Conservation (phyloP, 1,140 invertebrate genomes). For the Drosophila pectinifera region DNA sequence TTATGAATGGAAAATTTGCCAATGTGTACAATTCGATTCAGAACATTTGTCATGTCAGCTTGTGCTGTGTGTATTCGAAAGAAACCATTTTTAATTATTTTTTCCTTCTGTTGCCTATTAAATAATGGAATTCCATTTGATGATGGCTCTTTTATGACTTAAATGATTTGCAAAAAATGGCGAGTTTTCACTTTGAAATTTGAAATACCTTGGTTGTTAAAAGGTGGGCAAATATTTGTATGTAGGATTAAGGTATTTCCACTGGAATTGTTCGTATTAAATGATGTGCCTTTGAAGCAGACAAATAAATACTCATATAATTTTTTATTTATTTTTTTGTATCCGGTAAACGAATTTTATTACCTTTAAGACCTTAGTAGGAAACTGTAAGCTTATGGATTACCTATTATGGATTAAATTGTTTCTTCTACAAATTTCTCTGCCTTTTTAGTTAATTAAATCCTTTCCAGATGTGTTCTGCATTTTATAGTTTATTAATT, state of each 20-base stretch:
- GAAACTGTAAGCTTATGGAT: too few species aligned
- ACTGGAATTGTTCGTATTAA: conserved; percentile 5
- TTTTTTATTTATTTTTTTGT: neutral
- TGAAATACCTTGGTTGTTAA: neutral
- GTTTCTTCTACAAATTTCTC: too few species aligned
- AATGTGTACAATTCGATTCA: conserved; percentile 20
- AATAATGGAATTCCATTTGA: conserved; percentile 21
- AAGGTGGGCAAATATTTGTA: conserved; percentile 2
- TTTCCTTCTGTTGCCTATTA: conserved; percentile 4
- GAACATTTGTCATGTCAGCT: conserved; percentile 24
- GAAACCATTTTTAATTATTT: conserved; percentile 31
- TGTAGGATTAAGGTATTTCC: neutral
- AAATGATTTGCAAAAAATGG: neutral
- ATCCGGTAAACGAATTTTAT: neutral
- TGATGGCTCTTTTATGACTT: neutral
- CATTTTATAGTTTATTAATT: too few species aligned
- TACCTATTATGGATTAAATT: too few species aligned
- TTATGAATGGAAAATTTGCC: conserved; percentile 11
- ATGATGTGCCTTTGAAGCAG: neutral
- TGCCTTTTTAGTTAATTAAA: too few species aligned
- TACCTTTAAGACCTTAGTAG: too few species aligned
- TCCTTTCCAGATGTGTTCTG: too few species aligned
- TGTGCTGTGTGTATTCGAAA: conserved; percentile 14
- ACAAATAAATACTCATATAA: conserved; percentile 1
- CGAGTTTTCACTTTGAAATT: neutral